Evolutionary conservation across 2,113 vertebrate genomes (phyloP).

Genomic region (Alaudala cheleensis): DNA sequence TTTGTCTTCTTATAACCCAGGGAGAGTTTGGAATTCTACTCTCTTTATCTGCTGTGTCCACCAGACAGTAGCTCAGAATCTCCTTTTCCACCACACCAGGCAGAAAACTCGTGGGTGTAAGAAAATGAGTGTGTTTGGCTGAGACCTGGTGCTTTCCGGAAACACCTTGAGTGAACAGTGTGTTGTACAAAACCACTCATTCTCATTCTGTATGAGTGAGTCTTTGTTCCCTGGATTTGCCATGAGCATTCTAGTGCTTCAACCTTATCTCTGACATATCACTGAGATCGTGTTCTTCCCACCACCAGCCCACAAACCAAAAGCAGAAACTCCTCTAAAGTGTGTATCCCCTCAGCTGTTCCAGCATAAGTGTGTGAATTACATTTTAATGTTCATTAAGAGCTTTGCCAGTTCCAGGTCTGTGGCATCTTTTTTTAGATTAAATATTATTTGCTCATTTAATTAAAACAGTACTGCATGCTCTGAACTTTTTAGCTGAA

Average conservation of each 20-base stretch:
- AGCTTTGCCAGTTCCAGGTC: not conserved
- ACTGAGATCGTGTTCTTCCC: not conserved
- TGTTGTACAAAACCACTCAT: not conserved
- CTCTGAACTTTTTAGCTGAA: not conserved
- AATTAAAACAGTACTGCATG: not conserved
- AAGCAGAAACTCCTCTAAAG: not conserved
- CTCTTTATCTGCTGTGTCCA: not conserved
- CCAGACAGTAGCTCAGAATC: not conserved
- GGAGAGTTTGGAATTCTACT: not conserved
- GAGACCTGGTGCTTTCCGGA: not conserved
- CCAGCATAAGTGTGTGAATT: not conserved
- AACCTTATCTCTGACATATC: constrained; percentile 43
- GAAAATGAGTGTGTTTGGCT: not conserved
- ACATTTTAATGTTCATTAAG: not conserved
- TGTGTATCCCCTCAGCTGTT: not conserved
- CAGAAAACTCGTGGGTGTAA: not conserved
- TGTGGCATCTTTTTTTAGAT: not conserved
- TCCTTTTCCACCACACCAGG: not conserved
- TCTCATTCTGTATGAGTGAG: not conserved
- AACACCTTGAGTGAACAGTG: not conserved
- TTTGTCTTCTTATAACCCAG: not conserved
- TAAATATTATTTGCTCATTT: not conserved
- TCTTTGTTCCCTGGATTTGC: constrained; percentile 41
- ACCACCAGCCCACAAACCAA: not conserved
- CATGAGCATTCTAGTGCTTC: constrained; percentile 20